Evolutionary conservation across 2,113 vertebrate species (phyloP).

Genomic region (Anhinga rufa): DNA sequence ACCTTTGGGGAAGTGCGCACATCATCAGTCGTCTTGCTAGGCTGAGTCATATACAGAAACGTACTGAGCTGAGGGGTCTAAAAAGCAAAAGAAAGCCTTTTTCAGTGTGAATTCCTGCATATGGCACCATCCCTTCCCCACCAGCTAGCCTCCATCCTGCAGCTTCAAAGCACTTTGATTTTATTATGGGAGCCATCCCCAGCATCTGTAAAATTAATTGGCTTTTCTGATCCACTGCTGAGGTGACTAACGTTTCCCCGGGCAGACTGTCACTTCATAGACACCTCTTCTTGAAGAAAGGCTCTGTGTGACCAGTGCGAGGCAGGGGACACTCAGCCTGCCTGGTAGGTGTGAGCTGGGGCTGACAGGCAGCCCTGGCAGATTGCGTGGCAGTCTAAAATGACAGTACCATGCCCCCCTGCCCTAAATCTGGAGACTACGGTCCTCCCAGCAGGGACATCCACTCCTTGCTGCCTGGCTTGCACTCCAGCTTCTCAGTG

Average conservation of each 20-base stretch:
- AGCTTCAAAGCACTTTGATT: background rate
- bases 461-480: background rate
- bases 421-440: background rate
- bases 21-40: background rate
- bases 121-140: background rate
- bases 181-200: background rate
- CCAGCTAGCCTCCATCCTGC: background rate
- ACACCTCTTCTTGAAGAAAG: background rate
- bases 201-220: background rate
- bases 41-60: background rate
- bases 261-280: background rate
- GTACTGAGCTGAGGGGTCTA: background rate
- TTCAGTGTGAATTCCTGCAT: slow-evolving; percentile 1
- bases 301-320: background rate
- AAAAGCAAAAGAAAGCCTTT: slow-evolving; percentile 17
- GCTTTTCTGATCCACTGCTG: background rate
- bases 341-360: background rate
- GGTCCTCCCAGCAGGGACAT: background rate
- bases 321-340: background rate
- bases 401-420: rapidly evolving
- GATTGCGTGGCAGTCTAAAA: background rate
- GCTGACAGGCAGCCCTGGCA: background rate
- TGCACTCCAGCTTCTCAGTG: background rate
- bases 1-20: background rate
- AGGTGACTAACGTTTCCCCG: background rate